A percentile compares a stretch with the other conserved stretches of the same genome.
phyloP scores from a whole-genome alignment of 1,140 invertebrate genomes.

The Brachionus koreanus region DNA sequence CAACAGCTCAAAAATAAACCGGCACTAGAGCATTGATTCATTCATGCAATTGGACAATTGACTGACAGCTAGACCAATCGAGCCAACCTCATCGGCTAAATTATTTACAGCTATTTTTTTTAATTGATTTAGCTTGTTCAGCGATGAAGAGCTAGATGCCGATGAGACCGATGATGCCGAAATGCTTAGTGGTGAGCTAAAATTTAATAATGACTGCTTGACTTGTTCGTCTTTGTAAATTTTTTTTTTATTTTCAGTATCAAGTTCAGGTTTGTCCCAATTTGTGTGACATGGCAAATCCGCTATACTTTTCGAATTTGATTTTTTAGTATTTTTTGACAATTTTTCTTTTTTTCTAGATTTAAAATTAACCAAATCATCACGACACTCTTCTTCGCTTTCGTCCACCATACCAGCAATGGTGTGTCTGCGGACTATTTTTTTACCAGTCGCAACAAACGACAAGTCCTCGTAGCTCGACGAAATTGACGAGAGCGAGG shows the following conservation, averaged over 20 bases:
- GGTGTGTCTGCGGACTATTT: constrained; percentile 22
- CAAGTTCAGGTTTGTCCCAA: not conserved
- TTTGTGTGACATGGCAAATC: not conserved
- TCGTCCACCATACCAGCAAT: not conserved
- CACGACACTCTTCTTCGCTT: not conserved
- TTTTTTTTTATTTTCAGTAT: not conserved
- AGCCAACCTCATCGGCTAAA: constrained; percentile 14
- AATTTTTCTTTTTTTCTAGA: not conserved
- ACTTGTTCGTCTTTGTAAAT: not conserved
- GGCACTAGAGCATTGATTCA: not conserved
- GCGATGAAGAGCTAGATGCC: not conserved
- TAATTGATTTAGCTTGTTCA: not conserved
- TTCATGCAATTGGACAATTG: not conserved
- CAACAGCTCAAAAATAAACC: not conserved
- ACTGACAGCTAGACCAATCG: constrained; percentile 13
- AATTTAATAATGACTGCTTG: not conserved
- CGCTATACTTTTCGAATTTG: constrained; percentile 12
- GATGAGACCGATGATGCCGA: constrained; percentile 21
- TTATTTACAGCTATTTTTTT: not conserved
- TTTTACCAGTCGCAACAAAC: not conserved
- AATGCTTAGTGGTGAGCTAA: constrained; percentile 14
- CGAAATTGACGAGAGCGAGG: not conserved
- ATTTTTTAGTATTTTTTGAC: not conserved
- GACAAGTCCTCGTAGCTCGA: constrained; percentile 3
- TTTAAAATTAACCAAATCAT: not conserved